Conservation (phyloP, 2,797 vertebrate genomes). For the Molossus alvarezi region DNA sequence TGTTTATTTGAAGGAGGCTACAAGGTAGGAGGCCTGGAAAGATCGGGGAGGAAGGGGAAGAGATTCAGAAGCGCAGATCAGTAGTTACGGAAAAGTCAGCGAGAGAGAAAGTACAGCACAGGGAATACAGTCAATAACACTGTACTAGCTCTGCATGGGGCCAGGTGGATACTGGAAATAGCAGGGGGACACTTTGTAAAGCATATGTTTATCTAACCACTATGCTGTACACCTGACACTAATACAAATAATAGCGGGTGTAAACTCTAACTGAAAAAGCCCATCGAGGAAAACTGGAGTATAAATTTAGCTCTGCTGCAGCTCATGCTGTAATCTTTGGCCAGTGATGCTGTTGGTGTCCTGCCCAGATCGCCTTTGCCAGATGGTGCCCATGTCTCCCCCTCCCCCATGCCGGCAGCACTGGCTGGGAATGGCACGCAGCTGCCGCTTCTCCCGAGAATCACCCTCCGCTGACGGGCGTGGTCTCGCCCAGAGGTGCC, state of each 20-base stretch:
- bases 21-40: background rate
- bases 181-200: background rate
- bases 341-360: background rate
- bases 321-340: background rate
- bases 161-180: background rate
- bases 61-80: background rate
- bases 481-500: background rate
- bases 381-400: rapidly evolving
- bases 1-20: conserved; percentile 35
- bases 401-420: no score
- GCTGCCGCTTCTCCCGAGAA: background rate
- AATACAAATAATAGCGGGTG: background rate
- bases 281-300: background rate
- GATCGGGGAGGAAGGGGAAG: background rate
- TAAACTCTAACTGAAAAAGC: background rate
- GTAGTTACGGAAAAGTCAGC: background rate
- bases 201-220: background rate
- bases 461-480: background rate
- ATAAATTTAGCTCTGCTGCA: background rate
- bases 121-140: background rate
- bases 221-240: background rate
- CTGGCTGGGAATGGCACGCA: background rate
- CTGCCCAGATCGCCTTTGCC: background rate
- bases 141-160: background rate
- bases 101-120: background rate